Base-by-base conservation (phyloP, 2,113 vertebrate species). In the Scomber scombrus region DNA sequence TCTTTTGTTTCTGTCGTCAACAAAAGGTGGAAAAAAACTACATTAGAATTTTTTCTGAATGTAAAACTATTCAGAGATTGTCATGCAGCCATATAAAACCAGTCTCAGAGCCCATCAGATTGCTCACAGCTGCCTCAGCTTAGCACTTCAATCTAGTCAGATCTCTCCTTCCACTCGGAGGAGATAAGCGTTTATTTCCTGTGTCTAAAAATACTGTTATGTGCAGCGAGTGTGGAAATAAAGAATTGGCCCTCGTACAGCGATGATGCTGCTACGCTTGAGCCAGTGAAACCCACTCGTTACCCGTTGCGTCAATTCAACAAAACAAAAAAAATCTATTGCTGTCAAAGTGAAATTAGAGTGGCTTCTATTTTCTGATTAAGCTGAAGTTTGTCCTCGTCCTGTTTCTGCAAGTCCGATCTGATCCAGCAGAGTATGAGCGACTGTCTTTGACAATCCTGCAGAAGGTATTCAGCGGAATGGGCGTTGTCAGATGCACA, bases 101-200 rank as follows among this genome's bases (percentile, higher is more conserved):
- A 26, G 23, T 26, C 23, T 68, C 52, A 43, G 40, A 71, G 34
- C 74, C 65, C 68, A 63, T 79, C 71, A 81, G 46, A 86, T 47
- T 70, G 86, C 46, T 61, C 56, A 67, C 75, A 85, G 86, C 75
- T 88, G 86, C 84, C 85, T 50, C 51, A 80, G 88, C 62, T 82
- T 71, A 85, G 72, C 84, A 21, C 81, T 80, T 82, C 75, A 71
- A 82, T 79, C 66, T 75, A 66, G 70, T 54, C 55, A 43, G 14
- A 65, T 70, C n/a, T 72, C 52, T 72, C 26, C 52, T 78, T 71
- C 7, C 10, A 84, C 65, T 65, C 76, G 52, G 55, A 63, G 26
- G 54, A 73, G 71, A 86, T 71, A 55, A 79, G 72, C 16, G 13
- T 82, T 76, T 75, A 82, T 71, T 84, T 88, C 83, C 75, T 78